These are phyloP conservation scores for Siniperca scherzeri DNA, from an alignment of 2,797 vertebrate species.

Conservation along the genomic window DNA sequence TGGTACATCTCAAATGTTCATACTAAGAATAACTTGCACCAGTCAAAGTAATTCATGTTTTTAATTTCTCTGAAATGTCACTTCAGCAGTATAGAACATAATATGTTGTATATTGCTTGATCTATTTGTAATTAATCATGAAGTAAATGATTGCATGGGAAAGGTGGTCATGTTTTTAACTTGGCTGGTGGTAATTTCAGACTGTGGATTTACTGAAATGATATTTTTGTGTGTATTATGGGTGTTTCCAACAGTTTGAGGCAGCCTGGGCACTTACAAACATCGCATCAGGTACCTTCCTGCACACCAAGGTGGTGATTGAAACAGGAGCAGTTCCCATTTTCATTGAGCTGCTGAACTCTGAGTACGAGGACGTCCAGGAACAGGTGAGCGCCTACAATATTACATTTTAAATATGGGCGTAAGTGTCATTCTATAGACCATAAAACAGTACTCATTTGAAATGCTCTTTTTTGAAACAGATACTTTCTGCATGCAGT, in stretches of 20 bases:
- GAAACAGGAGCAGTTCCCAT: conserved; percentile 94
- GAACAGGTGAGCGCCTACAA: conserved; percentile 87
- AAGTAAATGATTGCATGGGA: background rate
- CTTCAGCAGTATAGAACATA: background rate
- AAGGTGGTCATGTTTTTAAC: no score
- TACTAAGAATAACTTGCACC: background rate
- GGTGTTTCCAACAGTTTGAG: conserved; percentile 87
- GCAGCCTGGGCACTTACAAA: conserved; percentile 95
- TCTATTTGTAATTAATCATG: background rate
- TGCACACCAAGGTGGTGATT: conserved; percentile 94
- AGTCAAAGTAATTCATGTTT: background rate
- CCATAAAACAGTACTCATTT: background rate
- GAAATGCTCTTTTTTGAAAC: background rate
- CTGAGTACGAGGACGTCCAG: conserved; percentile 94
- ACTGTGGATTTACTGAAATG: background rate
- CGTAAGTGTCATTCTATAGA: background rate
- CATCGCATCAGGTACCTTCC: conserved; percentile 94
- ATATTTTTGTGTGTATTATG: background rate
- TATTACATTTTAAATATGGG: background rate
- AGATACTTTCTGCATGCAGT: background rate
- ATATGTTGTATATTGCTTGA: background rate
- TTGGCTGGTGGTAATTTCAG: background rate
- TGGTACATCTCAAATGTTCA: background rate
- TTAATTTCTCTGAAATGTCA: background rate
- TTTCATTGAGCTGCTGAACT: conserved; percentile 93